These are phyloP conservation scores for Sinocyclocheilus rhinocerous DNA, from an alignment of 2,113 vertebrate genomes.

Conservation along the genomic window DNA sequence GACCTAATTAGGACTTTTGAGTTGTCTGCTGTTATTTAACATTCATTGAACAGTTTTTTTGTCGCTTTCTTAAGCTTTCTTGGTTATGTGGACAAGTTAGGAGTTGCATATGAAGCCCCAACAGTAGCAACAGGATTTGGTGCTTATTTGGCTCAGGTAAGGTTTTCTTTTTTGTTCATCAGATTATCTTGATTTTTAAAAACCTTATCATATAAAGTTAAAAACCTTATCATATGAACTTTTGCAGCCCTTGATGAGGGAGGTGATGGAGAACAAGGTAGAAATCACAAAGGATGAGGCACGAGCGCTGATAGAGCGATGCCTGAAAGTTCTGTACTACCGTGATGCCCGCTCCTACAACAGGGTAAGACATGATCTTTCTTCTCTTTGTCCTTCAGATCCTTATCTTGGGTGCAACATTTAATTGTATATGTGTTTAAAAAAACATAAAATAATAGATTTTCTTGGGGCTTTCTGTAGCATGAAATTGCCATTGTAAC, in stretches of 20 bases:
- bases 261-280: slow-evolving; percentile 83
- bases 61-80: slow-evolving; percentile 81
- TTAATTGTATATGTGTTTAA: neutral
- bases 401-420: neutral
- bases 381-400: neutral
- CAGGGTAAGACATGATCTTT: slow-evolving; percentile 70
- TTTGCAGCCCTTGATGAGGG: slow-evolving; percentile 87
- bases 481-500: slow-evolving; percentile 88
- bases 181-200: neutral
- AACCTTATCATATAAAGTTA: neutral
- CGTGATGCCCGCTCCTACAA: slow-evolving; percentile 93
- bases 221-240: neutral
- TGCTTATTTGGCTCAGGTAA: slow-evolving; percentile 91
- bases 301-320: slow-evolving; percentile 84
- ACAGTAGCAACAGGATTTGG: slow-evolving; percentile 91
- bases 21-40: neutral
- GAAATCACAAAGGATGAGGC: slow-evolving; percentile 84
- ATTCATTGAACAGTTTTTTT: neutral
- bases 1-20: neutral
- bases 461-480: slow-evolving; percentile 66
- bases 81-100: slow-evolving; percentile 96
- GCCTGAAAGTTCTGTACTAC: slow-evolving; percentile 93
- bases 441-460: neutral
- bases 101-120: slow-evolving; percentile 91
- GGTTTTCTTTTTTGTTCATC: slow-evolving; percentile 16